Percentiles rank a stretch among this genome's conserved stretches.
Conservation (phyloP, 2,797 vertebrate genomes). For the Eleutherodactylus coqui region DNA sequence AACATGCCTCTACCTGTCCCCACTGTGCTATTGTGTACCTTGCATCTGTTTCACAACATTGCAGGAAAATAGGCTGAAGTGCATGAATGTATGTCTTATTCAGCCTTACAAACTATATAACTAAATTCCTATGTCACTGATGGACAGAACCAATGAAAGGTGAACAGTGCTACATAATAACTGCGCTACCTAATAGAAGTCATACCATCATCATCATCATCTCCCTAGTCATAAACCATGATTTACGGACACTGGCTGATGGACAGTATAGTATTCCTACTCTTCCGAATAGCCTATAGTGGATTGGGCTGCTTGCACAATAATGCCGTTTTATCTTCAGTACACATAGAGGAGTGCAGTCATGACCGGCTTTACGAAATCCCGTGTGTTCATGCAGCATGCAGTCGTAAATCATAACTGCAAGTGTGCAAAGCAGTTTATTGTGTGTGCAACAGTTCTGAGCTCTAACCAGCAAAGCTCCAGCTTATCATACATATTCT, state of each 20-base stretch:
- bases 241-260: neutral
- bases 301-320: neutral
- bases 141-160: neutral
- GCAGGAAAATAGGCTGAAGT: too few species aligned
- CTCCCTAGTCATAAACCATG: neutral
- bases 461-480: neutral
- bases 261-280: neutral
- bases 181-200: neutral
- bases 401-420: neutral
- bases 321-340: neutral
- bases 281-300: neutral
- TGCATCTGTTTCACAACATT: too few species aligned
- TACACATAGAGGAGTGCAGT: neutral
- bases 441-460: slow-evolving; percentile 22
- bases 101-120: too few species aligned
- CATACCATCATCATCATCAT: neutral
- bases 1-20: too few species aligned
- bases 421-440: neutral
- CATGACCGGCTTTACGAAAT: neutral
- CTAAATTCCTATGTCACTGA: too few species aligned
- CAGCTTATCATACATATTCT: slow-evolving; percentile 38
- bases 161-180: neutral
- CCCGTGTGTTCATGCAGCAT: neutral
- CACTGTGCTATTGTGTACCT: too few species aligned
- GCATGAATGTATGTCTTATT: too few species aligned